Evolutionary conservation across 2,113 vertebrate genomes (phyloP).

Genomic region (Gavialis gangeticus): DNA sequence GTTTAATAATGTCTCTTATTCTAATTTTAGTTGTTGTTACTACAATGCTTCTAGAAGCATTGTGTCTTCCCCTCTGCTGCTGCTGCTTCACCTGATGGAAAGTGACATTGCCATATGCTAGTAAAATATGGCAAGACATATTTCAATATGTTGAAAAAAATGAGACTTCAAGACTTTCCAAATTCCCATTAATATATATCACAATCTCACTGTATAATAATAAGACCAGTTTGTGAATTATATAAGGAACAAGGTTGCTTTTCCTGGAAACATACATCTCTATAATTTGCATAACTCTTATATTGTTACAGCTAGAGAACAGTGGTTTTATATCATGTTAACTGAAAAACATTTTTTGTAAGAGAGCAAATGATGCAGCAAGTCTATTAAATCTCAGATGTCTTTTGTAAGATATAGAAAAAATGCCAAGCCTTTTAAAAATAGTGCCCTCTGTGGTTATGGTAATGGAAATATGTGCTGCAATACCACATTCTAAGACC

Average conservation of each 20-base stretch:
- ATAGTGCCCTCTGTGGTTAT: no score
- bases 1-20: neutral
- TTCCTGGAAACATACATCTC: neutral
- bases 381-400: no score
- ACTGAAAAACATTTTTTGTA: slow-evolving; percentile 14
- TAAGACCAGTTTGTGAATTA: neutral
- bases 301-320: neutral
- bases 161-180: slow-evolving; percentile 42
- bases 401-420: no score
- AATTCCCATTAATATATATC: slow-evolving; percentile 43
- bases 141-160: slow-evolving; percentile 60
- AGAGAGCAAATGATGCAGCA: neutral
- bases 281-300: neutral
- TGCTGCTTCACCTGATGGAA: slow-evolving; percentile 31
- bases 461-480: no score
- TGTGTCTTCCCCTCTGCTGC: neutral
- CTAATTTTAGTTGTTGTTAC: neutral
- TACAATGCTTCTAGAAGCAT: neutral
- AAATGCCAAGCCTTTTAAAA: no score
- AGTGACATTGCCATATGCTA: slow-evolving; percentile 27
- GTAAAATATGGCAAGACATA: slow-evolving; percentile 39
- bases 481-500: no score
- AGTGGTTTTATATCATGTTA: neutral
- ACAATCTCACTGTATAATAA: neutral
- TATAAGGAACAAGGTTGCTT: neutral